Percentiles rank a stretch among this genome's conserved stretches.
phyloP scores from a whole-genome alignment of 2,888 invertebrate genomes.

The Torymus aiolomorphi region DNA sequence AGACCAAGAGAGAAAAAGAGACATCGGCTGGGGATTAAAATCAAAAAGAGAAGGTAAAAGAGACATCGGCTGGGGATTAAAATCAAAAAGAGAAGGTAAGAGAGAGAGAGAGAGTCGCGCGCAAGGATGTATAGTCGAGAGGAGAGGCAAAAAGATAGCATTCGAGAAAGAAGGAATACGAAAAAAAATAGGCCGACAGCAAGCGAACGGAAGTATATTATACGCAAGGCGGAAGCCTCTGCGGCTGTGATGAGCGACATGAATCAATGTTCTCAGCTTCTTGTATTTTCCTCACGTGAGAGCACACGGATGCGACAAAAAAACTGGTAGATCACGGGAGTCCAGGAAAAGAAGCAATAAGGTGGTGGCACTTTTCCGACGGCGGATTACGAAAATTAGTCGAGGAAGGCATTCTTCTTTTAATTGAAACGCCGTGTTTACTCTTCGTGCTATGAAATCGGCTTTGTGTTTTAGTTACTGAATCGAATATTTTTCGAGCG shows the following conservation, averaged over 20 bases:
- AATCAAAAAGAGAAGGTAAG: background rate
- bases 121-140: background rate
- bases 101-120: background rate
- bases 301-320: slow-evolving; percentile 12
- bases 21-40: slow-evolving; percentile 29
- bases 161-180: slow-evolving; percentile 8
- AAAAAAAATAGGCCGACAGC: slow-evolving; percentile 40
- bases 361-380: slow-evolving; percentile 1
- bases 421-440: too few relatives aligned
- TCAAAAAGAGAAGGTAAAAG: slow-evolving; percentile 19
- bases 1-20: too few relatives aligned
- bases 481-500: too few relatives aligned
- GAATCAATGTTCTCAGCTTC: slow-evolving; percentile 52
- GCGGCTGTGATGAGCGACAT: slow-evolving; percentile 27
- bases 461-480: too few relatives aligned
- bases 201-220: slow-evolving; percentile 32
- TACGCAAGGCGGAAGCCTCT: slow-evolving; percentile 52
- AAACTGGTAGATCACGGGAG: slow-evolving; percentile 36
- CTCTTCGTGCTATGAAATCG: too few relatives aligned
- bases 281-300: slow-evolving; percentile 23
- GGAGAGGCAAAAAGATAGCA: background rate
- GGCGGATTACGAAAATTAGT: slow-evolving; percentile 9
- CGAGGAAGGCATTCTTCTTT: too few relatives aligned
- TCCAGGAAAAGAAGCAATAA: too few relatives aligned
- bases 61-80: background rate